Evolutionary conservation across 2,888 invertebrate genomes (phyloP), one percentile per base, ranked within the genome.

Genomic region (Caenorhabditis sp.): DNA sequence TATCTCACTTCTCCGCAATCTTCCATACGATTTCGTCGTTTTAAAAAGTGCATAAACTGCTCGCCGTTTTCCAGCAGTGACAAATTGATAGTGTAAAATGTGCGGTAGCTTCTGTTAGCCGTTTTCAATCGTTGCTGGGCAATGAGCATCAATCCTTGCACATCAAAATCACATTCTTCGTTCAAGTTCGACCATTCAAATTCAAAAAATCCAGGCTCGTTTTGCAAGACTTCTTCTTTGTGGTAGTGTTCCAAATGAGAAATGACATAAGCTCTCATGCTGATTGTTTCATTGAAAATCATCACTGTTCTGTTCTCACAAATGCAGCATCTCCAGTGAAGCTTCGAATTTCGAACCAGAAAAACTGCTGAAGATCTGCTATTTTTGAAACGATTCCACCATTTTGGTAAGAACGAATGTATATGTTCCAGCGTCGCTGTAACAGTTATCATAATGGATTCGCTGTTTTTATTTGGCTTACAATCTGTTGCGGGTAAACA

Each of bases 131-230:
- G 38, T 2, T 70, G 44, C 6, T 38, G 4, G 5, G 69, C 58
- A 7, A 76, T 16, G 12, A 38, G 2, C 66, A 72, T 72, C 14
- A 76, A 12, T 5, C 49, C 19, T 28, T 41, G 47, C 2, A 76
- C 10, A n/a, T 82, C 76, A 24, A 81, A 81, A 72, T 73, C 51
- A 5, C 28, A 38, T 44, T 80, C 68, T 41, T 73, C 73, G 49
- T 49, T 22, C 14, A 72, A 8, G 38, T 63, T n/a, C 28, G n/a
- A 44, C 63, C 64, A 72, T 51, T 68, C 73, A 19, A 68, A 63
- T 12, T 69, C 61, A 5, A 70, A 31, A 26, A 80, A 68, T n/a
- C 59, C 66, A 2, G 59, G 70, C 12, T 59, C 28, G 14, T 49
- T 59, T n/a, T 19, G 10, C 2, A 66, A 26, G 19, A 80, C 26